These are phyloP conservation scores for Nysson spinosus DNA, from an alignment of 2,888 invertebrate genomes.

Conservation along the genomic window DNA sequence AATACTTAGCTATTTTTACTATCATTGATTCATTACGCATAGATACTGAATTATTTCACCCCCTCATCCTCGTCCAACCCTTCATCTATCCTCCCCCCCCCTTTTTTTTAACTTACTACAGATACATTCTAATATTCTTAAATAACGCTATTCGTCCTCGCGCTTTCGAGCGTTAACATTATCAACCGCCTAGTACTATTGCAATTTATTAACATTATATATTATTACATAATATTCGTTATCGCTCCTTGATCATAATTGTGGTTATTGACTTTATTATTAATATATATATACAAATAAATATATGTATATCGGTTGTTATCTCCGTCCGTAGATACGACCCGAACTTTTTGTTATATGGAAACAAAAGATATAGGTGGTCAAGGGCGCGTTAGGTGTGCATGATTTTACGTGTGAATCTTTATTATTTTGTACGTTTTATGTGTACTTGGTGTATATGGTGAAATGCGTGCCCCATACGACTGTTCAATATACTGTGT, in stretches of 20 bases:
- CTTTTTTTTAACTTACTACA: no score
- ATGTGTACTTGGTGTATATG: not conserved
- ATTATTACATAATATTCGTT: slow-evolving; percentile 47
- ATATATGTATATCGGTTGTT: slow-evolving; percentile 65
- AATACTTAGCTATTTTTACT: slow-evolving; percentile 44
- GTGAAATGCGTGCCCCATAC: slow-evolving; percentile 8
- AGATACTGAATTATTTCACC: no score
- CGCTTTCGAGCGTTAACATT: slow-evolving; percentile 8
- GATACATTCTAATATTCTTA: no score
- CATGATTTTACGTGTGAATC: not conserved
- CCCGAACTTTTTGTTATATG: slow-evolving; percentile 14
- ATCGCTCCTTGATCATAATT: slow-evolving; percentile 52
- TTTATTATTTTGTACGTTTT: not conserved
- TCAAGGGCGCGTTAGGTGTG: slow-evolving; percentile 1
- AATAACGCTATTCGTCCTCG: slow-evolving; percentile 20
- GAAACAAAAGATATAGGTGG: slow-evolving; percentile 4
- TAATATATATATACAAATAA: slow-evolving; percentile 50
- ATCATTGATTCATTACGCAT: slow-evolving; percentile 35
- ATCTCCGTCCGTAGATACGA: slow-evolving; percentile 37
- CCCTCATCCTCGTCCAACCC: no score
- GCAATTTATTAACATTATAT: slow-evolving; percentile 49
- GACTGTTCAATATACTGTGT: slow-evolving; percentile 35
- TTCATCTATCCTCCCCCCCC: no score
- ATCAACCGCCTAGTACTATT: slow-evolving; percentile 46
- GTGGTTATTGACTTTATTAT: slow-evolving; percentile 53